phyloP scores from a whole-genome alignment of 2,797 vertebrate genomes.

The Uromys caudimaculatus region DNA sequence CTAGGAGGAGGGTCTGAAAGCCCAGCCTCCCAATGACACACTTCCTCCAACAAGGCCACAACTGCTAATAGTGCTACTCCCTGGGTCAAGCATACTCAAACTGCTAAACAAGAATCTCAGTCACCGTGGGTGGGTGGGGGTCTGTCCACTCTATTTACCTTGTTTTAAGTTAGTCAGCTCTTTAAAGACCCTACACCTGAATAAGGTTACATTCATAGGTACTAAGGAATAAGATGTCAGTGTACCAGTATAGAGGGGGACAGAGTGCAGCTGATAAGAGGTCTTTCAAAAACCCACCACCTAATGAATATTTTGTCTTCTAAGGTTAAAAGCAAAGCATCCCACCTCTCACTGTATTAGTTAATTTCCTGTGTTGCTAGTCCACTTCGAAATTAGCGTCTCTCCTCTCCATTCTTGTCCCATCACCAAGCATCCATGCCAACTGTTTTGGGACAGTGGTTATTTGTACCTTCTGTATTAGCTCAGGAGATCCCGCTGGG shows the following conservation, averaged over 20 bases:
- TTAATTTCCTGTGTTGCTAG: background rate
- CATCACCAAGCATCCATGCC: background rate
- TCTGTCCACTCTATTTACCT: background rate
- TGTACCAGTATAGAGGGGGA: background rate
- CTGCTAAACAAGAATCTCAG: background rate
- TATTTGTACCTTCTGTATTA: background rate
- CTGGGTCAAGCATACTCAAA: background rate
- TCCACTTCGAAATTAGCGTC: slow-evolving; percentile 1
- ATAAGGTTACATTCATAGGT: background rate
- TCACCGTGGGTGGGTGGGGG: background rate
- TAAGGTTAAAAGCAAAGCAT: background rate
- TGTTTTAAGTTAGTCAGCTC: background rate
- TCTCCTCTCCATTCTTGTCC: background rate
- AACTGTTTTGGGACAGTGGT: background rate
- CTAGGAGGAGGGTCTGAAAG: background rate
- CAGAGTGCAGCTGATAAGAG: background rate
- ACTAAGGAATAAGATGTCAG: background rate
- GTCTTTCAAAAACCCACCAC: background rate
- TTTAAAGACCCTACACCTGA: background rate
- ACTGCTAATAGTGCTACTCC: background rate
- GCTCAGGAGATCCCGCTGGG: background rate
- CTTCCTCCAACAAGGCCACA: background rate
- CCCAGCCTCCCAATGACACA: background rate
- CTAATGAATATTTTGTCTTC: background rate
- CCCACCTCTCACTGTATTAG: background rate